Percentiles rank a stretch among this genome's conserved stretches.
phyloP scores from a whole-genome alignment of 2,113 vertebrate genomes.

The Motacilla alba region DNA sequence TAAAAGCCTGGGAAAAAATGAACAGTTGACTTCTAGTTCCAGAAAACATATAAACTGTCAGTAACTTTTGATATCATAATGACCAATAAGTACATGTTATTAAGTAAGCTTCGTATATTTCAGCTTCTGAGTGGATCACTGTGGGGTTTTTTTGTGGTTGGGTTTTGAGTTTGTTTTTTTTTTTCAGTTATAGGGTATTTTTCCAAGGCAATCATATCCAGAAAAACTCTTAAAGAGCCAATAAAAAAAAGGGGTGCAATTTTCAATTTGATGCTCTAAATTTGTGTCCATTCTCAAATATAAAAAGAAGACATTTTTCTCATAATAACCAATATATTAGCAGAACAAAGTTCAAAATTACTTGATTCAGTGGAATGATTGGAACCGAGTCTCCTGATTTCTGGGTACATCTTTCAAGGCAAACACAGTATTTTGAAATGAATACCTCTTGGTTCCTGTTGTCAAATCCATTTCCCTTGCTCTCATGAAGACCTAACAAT shows the following conservation, averaged over 20 bases:
- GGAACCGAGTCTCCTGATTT: neutral
- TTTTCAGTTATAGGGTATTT: neutral
- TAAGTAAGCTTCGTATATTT: neutral
- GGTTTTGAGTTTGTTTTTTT: neutral
- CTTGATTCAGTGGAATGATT: neutral
- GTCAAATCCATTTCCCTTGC: neutral
- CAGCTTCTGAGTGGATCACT: neutral
- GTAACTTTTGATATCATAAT: neutral
- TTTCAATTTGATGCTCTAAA: neutral
- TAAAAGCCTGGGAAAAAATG: constrained; percentile 45
- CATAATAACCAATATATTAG: neutral
- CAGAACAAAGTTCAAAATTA: neutral
- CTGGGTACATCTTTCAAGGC: neutral
- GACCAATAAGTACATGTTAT: neutral
- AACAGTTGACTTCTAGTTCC: neutral
- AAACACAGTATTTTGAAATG: neutral
- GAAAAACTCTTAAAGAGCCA: neutral
- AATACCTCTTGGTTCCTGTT: neutral
- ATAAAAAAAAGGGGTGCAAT: neutral
- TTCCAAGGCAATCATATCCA: neutral
- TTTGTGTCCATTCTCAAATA: neutral
- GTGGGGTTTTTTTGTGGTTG: neutral
- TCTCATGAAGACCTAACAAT: neutral
- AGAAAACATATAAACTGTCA: neutral
- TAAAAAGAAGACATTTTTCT: neutral